These are phyloP conservation scores for Drosophila testacea DNA, from an alignment of 2,888 invertebrate species.

Conservation along the genomic window DNA sequence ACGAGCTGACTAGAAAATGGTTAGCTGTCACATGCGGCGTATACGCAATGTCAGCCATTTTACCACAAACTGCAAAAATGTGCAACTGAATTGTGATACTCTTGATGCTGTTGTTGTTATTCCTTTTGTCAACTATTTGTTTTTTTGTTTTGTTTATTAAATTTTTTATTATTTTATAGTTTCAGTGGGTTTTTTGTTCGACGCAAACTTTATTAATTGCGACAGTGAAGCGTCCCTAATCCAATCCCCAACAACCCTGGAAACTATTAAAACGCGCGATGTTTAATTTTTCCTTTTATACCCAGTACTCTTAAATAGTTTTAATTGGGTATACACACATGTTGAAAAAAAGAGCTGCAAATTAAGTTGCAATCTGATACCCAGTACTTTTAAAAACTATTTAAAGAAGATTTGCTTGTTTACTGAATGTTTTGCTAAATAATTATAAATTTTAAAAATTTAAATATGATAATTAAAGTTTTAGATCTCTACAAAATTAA, in stretches of 20 bases:
- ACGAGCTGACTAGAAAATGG: constrained; percentile 16
- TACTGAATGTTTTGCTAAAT: no score
- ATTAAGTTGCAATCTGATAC: not conserved
- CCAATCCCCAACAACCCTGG: constrained; percentile 25
- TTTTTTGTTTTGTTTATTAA: constrained; percentile 16
- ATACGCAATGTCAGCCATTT: constrained; percentile 57
- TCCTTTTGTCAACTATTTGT: constrained; percentile 1
- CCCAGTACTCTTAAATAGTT: not conserved
- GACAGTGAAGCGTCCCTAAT: constrained; percentile 58
- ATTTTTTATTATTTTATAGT: constrained; percentile 9
- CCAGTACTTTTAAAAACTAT: no score
- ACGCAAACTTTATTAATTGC: constrained; percentile 77
- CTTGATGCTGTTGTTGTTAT: constrained; percentile 6
- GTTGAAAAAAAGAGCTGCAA: not conserved
- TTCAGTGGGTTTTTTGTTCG: constrained; percentile 42
- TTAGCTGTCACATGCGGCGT: constrained; percentile 43
- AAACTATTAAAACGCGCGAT: constrained; percentile 53
- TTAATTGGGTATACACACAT: not conserved
- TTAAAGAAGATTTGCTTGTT: no score
- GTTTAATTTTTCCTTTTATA: constrained; percentile 34
- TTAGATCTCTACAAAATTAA: no score
- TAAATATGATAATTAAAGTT: no score
- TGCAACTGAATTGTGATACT: constrained; percentile 28
- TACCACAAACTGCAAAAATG: constrained; percentile 51
- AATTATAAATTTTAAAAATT: no score